Base-by-base conservation (phyloP, 2,113 vertebrate genomes). In the Ptilonorhynchus violaceus region DNA sequence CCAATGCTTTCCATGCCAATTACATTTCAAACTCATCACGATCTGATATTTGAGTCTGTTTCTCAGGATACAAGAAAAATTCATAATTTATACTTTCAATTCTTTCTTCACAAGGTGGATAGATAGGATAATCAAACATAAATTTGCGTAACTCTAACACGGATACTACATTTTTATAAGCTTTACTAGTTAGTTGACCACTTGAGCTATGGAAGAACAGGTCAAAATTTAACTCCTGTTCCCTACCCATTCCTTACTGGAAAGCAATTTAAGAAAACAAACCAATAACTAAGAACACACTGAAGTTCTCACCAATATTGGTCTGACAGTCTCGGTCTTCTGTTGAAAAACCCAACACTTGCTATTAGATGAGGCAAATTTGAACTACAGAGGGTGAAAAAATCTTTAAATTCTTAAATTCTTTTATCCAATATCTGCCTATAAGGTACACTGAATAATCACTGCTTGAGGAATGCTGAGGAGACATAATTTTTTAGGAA, bases 311-410 rank as follows among this genome's bases (percentile, higher is more conserved):
- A 80, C 28, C 21, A 56, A 19, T 62, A 69, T 10, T 11, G 6
- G 4, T 63, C 50, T 64, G 27, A 60, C 7, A 75, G 11, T 41
- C 53, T 70, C 56, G 24, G 41, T 6, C 10, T 67, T 70, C 30
- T 49, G 14, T 3, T 60, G 2, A 30, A 49, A 87, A 58, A 46
- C 1, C 1, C 2, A 63, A 50, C 3, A 16, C 6, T 18, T n/a
- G 9, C 1, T 85, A 55, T 56, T 49, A 63, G 4, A 50, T 13
- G 2, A 1, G 5, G 5, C 8, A 83, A 35, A 69, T 69, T 66
- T 84, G 16, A 60, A n/a, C 3, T 30, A 24, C 4, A 69, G 6
- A 10, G 1, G 5, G 17, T 1, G 2, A 39, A 58, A 59, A 72
- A 47, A 6, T 20, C 14, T 55, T 89, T 30, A 52, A 30, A 35